Conservation (phyloP, 2,113 vertebrate species). For the Menura novaehollandiae region DNA sequence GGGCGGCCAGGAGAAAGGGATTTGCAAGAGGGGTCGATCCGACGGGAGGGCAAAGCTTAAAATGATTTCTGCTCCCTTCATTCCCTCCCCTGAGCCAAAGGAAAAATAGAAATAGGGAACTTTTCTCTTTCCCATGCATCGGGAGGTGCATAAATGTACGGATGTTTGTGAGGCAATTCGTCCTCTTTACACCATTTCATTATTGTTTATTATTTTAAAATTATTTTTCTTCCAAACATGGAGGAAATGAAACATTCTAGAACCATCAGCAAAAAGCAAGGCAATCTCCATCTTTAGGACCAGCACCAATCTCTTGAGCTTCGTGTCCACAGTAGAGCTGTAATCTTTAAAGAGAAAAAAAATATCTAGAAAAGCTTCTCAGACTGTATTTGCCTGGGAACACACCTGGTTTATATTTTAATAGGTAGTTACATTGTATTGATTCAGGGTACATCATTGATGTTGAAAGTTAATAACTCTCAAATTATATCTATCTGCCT, state of each 20-base stretch:
- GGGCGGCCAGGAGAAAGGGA: slow-evolving; percentile 32
- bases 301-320: slow-evolving; percentile 30
- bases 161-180: neutral
- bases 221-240: neutral
- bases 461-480: slow-evolving; percentile 67
- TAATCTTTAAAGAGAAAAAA: slow-evolving; percentile 8
- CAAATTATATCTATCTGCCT: slow-evolving; percentile 66
- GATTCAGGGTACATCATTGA: slow-evolving; percentile 58
- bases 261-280: neutral
- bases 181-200: neutral
- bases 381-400: slow-evolving; percentile 49
- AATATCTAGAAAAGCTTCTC: slow-evolving; percentile 6
- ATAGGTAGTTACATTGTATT: slow-evolving; percentile 55
- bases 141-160: neutral
- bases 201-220: neutral
- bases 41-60: neutral
- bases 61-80: neutral
- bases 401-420: slow-evolving; percentile 61
- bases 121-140: neutral
- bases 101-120: neutral
- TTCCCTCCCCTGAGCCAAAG: neutral
- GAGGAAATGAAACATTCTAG: neutral
- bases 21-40: neutral
- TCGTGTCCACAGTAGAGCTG: slow-evolving; percentile 20
- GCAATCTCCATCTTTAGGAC: neutral